Evolutionary conservation across 2,113 vertebrate genomes (phyloP).

Genomic region (Notarius quadriscutis): DNA sequence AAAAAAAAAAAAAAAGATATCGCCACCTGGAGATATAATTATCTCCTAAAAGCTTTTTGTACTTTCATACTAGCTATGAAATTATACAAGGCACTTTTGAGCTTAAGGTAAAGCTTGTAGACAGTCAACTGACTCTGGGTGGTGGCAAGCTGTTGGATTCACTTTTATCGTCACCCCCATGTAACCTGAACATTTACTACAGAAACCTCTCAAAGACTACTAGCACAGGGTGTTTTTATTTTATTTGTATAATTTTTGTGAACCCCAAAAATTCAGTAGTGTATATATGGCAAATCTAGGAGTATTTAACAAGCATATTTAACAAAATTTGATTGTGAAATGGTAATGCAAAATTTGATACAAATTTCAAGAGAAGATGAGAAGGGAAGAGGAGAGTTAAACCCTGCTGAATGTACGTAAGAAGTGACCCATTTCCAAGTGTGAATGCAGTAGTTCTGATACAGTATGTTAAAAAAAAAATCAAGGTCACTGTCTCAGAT

Average conservation of each 20-base stretch:
- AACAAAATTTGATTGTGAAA: neutral
- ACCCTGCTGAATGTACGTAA: conserved; percentile 27
- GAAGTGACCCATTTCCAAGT: conserved; percentile 32
- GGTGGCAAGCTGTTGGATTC: neutral
- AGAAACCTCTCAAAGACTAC: neutral
- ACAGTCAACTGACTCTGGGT: neutral
- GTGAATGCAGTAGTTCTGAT: conserved; percentile 19
- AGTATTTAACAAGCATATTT: neutral
- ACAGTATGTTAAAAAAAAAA: neutral
- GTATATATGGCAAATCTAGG: neutral
- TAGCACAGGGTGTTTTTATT: neutral
- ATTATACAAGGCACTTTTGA: too few relatives aligned
- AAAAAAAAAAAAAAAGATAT: too few relatives aligned
- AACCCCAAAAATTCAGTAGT: neutral
- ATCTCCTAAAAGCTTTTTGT: neutral
- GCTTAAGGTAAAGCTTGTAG: neutral
- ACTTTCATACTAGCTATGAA: neutral
- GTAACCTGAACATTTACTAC: neutral
- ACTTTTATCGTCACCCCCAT: neutral
- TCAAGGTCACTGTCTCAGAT: neutral
- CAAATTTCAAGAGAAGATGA: neutral
- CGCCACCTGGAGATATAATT: too few relatives aligned
- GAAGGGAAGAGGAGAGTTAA: conserved; percentile 16
- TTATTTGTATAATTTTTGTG: neutral
- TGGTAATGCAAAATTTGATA: neutral